These are phyloP conservation scores for Morpho deidamia DNA, from an alignment of 2,888 invertebrate genomes.

Conservation along the genomic window DNA sequence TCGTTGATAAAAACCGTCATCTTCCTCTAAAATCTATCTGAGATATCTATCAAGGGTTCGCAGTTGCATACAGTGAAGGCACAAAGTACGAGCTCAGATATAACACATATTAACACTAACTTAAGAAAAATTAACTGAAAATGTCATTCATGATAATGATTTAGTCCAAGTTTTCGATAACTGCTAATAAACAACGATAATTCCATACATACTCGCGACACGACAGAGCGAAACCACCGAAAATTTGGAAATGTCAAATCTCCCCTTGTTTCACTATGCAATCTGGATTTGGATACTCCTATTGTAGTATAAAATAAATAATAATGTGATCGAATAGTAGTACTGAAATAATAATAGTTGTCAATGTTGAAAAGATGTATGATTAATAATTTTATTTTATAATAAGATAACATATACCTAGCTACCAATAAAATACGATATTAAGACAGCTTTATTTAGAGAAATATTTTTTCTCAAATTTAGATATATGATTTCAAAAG, in stretches of 20 bases:
- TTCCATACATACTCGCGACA: conserved; percentile 48
- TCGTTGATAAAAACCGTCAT: conserved; percentile 60
- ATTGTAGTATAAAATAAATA: conserved; percentile 2
- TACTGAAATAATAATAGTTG: neutral
- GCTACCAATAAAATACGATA: too few relatives aligned
- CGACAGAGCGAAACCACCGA: conserved; percentile 46
- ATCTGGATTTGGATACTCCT: conserved; percentile 13
- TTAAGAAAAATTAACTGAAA: conserved; percentile 43
- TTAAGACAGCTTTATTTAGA: too few relatives aligned
- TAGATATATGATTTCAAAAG: too few relatives aligned
- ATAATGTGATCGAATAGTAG: conserved; percentile 7
- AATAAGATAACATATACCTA: too few relatives aligned
- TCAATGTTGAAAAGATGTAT: neutral
- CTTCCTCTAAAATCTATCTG: conserved; percentile 56
- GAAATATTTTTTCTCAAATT: too few relatives aligned
- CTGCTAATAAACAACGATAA: conserved; percentile 47
- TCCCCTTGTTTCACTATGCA: conserved; percentile 16
- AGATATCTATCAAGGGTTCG: conserved; percentile 47
- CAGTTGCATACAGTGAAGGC: conserved; percentile 37
- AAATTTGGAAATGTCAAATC: conserved; percentile 41
- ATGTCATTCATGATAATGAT: conserved; percentile 43
- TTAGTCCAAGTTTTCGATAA: conserved; percentile 35
- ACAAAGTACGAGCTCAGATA: conserved; percentile 36
- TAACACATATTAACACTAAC: conserved; percentile 40
- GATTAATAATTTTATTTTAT: too few relatives aligned